Evolutionary conservation across 2,113 vertebrate species (phyloP).

Genomic region (Corapipo altera): DNA sequence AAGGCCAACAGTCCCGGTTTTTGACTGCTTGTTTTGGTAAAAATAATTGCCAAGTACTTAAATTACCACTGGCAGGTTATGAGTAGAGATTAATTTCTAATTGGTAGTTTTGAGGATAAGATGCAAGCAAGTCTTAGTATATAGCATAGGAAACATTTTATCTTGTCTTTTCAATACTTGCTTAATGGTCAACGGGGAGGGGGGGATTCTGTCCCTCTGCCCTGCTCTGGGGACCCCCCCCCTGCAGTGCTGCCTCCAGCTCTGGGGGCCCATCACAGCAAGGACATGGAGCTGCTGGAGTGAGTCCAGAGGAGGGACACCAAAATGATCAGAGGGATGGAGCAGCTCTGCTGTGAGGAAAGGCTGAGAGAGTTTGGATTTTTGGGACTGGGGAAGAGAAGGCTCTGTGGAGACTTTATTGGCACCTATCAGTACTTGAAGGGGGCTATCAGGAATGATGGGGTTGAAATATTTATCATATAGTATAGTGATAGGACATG

Average conservation of each 20-base stretch:
- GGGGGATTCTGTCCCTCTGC: background rate
- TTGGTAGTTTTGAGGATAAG: background rate
- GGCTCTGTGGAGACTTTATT: background rate
- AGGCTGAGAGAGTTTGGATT: background rate
- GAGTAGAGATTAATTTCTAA: background rate
- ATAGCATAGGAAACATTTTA: background rate
- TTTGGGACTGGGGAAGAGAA: background rate
- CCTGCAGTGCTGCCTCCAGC: background rate
- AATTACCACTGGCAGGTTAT: background rate
- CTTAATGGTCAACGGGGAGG: background rate
- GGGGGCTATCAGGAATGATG: background rate
- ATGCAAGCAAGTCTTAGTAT: background rate
- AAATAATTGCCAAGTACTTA: slow-evolving; percentile 43
- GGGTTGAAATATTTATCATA: background rate
- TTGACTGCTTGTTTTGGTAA: slow-evolving; percentile 40
- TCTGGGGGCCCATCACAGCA: background rate
- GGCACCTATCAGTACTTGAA: background rate
- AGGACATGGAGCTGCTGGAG: background rate
- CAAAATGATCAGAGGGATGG: background rate
- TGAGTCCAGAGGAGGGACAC: background rate
- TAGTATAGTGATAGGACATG: no score
- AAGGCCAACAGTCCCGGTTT: slow-evolving; percentile 12
- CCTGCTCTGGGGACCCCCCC: background rate
- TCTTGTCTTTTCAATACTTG: background rate
- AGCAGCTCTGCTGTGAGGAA: background rate